Evolutionary conservation across 2,888 invertebrate genomes (phyloP), one percentile per base, ranked within the genome.

Genomic region (Hipparchia semele): DNA sequence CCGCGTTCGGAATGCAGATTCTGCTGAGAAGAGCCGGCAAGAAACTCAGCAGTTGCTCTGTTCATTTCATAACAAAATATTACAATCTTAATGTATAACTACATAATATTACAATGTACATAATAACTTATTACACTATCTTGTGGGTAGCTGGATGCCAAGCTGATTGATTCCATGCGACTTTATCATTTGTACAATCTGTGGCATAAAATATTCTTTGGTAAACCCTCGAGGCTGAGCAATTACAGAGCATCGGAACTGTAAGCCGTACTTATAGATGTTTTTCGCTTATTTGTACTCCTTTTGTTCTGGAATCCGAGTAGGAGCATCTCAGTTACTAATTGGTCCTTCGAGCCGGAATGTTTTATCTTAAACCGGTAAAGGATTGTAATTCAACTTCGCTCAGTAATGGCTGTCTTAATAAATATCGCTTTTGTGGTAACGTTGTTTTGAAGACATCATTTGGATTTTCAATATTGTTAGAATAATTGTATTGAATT

Each of bases 221-320:
- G 12, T 10, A 60, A 68, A 59, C 13, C 51, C 79, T 86, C 90
- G 79, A 81, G 88, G 90, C 90, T 76, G 84, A 84, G 89, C 91
- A 91, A 91, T 91, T 91, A 91, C 88, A 86, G 83, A 80, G 77
- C 78, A 79, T 81, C 84, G 86, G 84, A 89, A 89, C 85, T 84
- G 86, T 87, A 88, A 90, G 89, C 90, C 87, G 86, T 85, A 86
- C 78, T 80, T 81, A 81, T 86, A 86, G 87, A 88, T 86, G 89
- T 90, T 90, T 89, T 91, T 90, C 89, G 83, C 82, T 88, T 88
- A 88, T 90, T 87, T 88, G 82, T 78, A 79, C 81, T 81, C 85
- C 83, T 82, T 84, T 88, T 85, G 79, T 81, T 84, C 85, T 75
- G 85, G 84, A 90, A 90, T 81, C 84, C 82, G 87, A 87, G 83